Base-by-base conservation (phyloP, 2,113 vertebrate genomes). In the Capra hircus region DNA sequence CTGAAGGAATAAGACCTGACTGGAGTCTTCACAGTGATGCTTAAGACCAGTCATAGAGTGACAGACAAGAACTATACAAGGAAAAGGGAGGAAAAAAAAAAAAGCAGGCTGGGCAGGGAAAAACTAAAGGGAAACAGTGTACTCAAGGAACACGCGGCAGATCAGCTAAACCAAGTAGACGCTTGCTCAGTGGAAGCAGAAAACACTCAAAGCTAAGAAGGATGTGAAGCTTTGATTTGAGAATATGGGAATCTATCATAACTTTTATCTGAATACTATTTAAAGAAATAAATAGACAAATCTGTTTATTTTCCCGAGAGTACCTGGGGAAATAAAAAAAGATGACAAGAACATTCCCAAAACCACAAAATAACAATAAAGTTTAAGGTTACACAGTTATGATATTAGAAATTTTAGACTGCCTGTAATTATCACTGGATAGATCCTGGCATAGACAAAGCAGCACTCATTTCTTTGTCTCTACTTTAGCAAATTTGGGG, bases 101-200 rank as follows among this genome's bases (percentile, higher is more conserved):
- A 30, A 48, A 48, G 10, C n/a, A 48, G 21, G 6, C 36, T 30
- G 50, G n/a, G 40, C 30, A 43, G n/a, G 14, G 23, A n/a, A 77
- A 60, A 90, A 6, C 36, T 60, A 36, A 71, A 57, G 17, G 2
- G n/a, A 14, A 28, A 78, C 11, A 4, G 27, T 14, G 13, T 60
- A 33, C 13, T 40, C 6, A 1, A 74, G 59, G n/a, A 59, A 92
- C 30, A 23, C 0, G 0, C 1, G 50, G 16, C n/a, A 23, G 40
- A 15, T 33, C 27, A 2, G 52, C 0, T n/a, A 4, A 27, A 25
- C 1, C 2, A 30, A 60, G 33, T 0, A 27, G 23, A 10, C 0
- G 8, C 16, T 62, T 9, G 15, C 36, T 60, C 16, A 10, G n/a
- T 5, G 23, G 16, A 36, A 62, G 30, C 14, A 50, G 9, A 33